phyloP scores from a whole-genome alignment of 2,113 vertebrate species.

The Eptesicus fuscus region DNA sequence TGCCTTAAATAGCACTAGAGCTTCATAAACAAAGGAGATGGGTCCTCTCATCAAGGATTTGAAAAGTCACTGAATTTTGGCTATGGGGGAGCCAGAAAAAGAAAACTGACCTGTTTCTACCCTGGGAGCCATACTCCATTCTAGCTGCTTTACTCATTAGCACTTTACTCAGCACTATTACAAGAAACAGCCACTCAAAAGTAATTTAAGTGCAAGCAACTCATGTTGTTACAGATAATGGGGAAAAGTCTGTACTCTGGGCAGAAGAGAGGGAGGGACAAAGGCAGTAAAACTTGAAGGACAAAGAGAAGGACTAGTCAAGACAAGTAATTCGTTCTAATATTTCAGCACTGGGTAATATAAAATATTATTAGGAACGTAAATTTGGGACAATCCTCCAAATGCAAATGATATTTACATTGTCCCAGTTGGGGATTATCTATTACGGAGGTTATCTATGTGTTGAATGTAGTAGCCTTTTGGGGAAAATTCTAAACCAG shows the following conservation, averaged over 20 bases:
- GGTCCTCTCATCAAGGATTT: background rate
- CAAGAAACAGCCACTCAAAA: constrained; percentile 28
- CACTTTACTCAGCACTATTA: constrained; percentile 22
- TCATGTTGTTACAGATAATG: background rate
- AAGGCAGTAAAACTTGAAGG: constrained; percentile 4
- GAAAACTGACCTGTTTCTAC: background rate
- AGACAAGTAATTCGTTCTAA: background rate
- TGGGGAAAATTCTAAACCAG: background rate
- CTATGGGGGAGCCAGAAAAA: background rate
- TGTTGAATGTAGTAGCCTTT: background rate
- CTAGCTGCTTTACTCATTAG: background rate
- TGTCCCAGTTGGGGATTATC: background rate
- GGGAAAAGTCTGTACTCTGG: background rate
- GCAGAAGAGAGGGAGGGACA: background rate
- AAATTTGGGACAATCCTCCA: background rate
- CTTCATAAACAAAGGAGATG: constrained; percentile 25
- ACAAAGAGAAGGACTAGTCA: constrained; percentile 15
- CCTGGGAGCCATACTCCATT: constrained; percentile 1
- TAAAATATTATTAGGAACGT: background rate
- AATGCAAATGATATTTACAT: constrained; percentile 26
- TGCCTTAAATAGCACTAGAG: constrained; percentile 21
- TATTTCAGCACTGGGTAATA: constrained; percentile 4
- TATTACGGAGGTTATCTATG: background rate
- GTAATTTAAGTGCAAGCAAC: constrained; percentile 15
- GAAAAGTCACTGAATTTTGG: constrained; percentile 23